Conservation (phyloP, 2,888 invertebrate species). For the Pardosa pseudoannulata region DNA sequence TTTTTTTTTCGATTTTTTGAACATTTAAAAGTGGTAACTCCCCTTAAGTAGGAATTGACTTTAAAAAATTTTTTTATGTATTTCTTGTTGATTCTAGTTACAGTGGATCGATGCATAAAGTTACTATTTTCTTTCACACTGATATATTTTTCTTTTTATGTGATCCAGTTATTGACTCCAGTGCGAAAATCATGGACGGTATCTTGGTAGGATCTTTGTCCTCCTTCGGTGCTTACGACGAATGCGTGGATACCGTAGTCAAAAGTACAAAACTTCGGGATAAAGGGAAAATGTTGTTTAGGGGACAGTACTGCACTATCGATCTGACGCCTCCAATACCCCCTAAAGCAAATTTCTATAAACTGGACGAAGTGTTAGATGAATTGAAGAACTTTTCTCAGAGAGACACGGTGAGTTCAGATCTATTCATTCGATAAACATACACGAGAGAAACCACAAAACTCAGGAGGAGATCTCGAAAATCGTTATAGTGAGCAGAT, state of each 20-base stretch:
- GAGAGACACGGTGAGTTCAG: constrained; percentile 48
- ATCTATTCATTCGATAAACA: too few species aligned
- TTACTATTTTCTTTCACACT: too few species aligned
- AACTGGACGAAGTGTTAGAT: constrained; percentile 56
- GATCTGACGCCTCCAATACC: constrained; percentile 58
- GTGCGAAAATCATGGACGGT: constrained; percentile 55
- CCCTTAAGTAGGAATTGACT: too few species aligned
- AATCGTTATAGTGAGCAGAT: too few species aligned
- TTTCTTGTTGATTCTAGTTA: too few species aligned
- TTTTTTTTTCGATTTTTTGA: too few species aligned
- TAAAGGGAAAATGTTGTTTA: constrained; percentile 39
- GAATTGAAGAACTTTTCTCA: constrained; percentile 64
- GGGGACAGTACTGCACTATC: constrained; percentile 52
- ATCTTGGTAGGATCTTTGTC: constrained; percentile 48
- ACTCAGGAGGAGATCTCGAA: too few species aligned
- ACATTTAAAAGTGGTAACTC: too few species aligned
- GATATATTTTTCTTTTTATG: too few species aligned
- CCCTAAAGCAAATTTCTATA: constrained; percentile 43
- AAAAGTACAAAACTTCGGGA: constrained; percentile 15
- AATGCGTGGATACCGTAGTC: constrained; percentile 48
- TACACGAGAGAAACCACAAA: too few species aligned
- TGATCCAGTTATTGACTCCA: constrained; percentile 44
- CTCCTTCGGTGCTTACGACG: constrained; percentile 50
- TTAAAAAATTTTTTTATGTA: too few species aligned
- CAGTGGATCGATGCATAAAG: too few species aligned